phyloP scores from a whole-genome alignment of 1,140 invertebrate species.

The Zaprionus capensis region DNA sequence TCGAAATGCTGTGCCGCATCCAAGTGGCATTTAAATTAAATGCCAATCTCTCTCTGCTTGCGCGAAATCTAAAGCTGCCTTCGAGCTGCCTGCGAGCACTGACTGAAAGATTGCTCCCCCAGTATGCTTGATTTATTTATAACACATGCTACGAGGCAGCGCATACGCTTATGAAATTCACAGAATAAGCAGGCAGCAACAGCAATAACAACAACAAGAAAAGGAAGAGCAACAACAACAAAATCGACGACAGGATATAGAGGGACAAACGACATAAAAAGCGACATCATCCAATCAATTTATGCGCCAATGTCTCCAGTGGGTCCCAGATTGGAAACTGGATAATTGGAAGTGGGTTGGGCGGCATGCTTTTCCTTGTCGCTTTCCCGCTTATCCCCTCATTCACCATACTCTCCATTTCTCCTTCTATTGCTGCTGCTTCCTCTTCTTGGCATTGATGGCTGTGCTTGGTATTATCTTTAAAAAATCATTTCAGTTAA shows the following conservation, averaged over 20 bases:
- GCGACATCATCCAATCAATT: conserved; percentile 82
- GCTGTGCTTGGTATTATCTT: conserved; percentile 75
- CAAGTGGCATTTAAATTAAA: conserved; percentile 69
- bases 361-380: conserved; percentile 21
- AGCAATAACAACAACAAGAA: conserved; percentile 17
- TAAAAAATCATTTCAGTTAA: conserved; percentile 80
- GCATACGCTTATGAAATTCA: conserved; percentile 74
- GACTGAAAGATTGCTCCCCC: conserved; percentile 66
- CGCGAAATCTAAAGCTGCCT: conserved; percentile 42
- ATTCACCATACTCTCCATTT: neutral
- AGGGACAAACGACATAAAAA: conserved; percentile 77
- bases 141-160: conserved; percentile 74
- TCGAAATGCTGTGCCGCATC: conserved; percentile 12
- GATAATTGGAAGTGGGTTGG: conserved; percentile 72
- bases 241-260: conserved; percentile 23
- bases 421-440: neutral
- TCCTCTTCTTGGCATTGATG: conserved; percentile 39
- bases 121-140: conserved; percentile 78
- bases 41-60: conserved; percentile 50
- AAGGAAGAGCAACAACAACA: conserved; percentile 5
- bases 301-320: conserved; percentile 78
- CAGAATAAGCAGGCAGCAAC: conserved; percentile 41
- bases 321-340: conserved; percentile 75
- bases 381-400: neutral
- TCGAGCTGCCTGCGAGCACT: conserved; percentile 14